Evolutionary conservation across 2,113 vertebrate genomes (phyloP), one percentile per base, ranked within the genome.

Genomic region (Uropsilus gracilis): DNA sequence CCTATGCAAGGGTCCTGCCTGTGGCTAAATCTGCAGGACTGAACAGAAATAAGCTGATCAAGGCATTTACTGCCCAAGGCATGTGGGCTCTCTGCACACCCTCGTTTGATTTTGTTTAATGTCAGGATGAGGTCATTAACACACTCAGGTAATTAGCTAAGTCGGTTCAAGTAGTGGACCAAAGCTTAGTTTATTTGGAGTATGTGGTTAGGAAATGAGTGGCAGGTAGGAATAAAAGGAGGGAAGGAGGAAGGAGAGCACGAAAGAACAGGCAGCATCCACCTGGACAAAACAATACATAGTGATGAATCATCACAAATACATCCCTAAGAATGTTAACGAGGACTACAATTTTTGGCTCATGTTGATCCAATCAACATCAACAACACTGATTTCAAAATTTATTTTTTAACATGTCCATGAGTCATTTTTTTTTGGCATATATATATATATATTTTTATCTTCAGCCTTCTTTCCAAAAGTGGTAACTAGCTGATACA

Each of bases 61-160:
- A 48, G 66, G 48, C 59, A n/a, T 30, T 87, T 61, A 64, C 61
- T 9, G 42, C 71, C 80, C 14, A 22, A n/a, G 64, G 32, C 63
- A n/a, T 6, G 30, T 3, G 3, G 3, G 61, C 2, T 48, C 59
- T 39, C 71, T 24, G 30, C 48, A 48, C 30, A 64, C 89, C 50
- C 69, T 96, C 37, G 34, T 86, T 63, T 92, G n/a, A 82, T 76
- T 91, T 91, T 86, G n/a, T 66, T 80, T 87, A 91, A 84, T 85
- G 71, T 77, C 89, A 89, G 48, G 32, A 78, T 71, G 87, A 96
- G 72, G 94, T 86, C 94, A 87, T 37, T 68, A 63, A 63, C 26
- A 13, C 55, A 42, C 34, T 57, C 75, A 80, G 18, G 14, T 81
- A 94, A 88, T 93, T 72, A 89, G 80, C 53, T 59, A 71, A 94